Evolutionary conservation across 2,113 vertebrate species (phyloP), one percentile per base, ranked within the genome.

Genomic region (Andinoacara biseriatus): DNA sequence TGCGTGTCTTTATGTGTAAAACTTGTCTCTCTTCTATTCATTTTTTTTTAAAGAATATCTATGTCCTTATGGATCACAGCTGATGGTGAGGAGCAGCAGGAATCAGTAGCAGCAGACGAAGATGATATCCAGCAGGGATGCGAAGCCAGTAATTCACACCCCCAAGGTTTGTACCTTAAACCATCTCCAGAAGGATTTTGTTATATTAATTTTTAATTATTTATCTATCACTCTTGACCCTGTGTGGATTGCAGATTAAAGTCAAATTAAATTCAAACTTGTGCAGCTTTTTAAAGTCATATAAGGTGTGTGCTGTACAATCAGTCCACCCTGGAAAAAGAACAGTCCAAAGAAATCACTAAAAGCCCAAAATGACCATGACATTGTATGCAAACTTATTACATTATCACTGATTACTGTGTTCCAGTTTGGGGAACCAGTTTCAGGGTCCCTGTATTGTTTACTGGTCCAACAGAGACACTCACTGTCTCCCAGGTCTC

Each of bases 161-260:
- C 1, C 10, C 17, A 3, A 15, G 76, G 88, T 91, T 29, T 22
- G 79, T 56, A 33, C 13, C 72, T 69, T 13, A 40, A 74, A 38
- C 14, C 13, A 7, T 49, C 54, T 31, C 26, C 35, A 14, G n/a
- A 57, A 43, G 11, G 43, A 13, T 5, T 31, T 69, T 52, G 52
- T 33, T 33, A 33, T 54, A 20, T 20, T 54, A 17, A 17, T 49
- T 7, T 49, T 7, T 49, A 17, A 29, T 69, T 67, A 3, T 38
- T 38, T 38, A 6, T 38, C 1, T 38, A 10, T 38, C 35, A 38
- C 35, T 38, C 35, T 10, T 9, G 35, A 38, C 8, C 35, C 35
- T 38, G 35, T 38, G 35, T 38, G 35, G 35, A 38, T 38, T 38
- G 35, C 35, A 38, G 35, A 10, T 26, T 26, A 38, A 38, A 38